Evolutionary conservation across 2,888 invertebrate species (phyloP).

Genomic region (Tridacna crocea): DNA sequence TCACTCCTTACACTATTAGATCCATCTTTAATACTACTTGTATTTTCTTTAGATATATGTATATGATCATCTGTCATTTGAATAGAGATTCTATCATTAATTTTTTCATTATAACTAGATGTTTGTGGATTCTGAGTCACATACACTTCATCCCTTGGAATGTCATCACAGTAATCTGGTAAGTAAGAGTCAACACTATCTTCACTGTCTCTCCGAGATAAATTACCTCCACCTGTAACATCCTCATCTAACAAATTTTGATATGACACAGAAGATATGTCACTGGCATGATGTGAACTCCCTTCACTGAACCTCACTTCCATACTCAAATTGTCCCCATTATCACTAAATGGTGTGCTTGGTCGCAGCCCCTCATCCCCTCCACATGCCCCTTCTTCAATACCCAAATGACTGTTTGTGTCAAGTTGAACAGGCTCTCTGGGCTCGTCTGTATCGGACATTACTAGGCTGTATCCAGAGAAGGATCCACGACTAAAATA

Average conservation of each 20-base stretch:
- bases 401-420: slow-evolving; percentile 56
- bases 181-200: slow-evolving; percentile 79
- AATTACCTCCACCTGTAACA: slow-evolving; percentile 60
- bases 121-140: slow-evolving; percentile 30
- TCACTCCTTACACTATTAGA: slow-evolving; percentile 58
- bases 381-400: slow-evolving; percentile 68
- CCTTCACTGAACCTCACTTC: slow-evolving; percentile 83
- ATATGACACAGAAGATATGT: slow-evolving; percentile 81
- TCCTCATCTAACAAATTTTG: slow-evolving; percentile 80
- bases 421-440: slow-evolving; percentile 34
- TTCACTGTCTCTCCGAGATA: slow-evolving; percentile 77
- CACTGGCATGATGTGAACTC: slow-evolving; percentile 81
- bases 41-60: slow-evolving; percentile 34
- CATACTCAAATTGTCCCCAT: slow-evolving; percentile 81
- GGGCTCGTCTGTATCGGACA: slow-evolving; percentile 64
- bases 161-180: slow-evolving; percentile 72
- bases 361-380: slow-evolving; percentile 59
- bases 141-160: slow-evolving; percentile 64
- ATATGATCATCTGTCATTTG: slow-evolving; percentile 52
- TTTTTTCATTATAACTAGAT: slow-evolving; percentile 54
- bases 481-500: slow-evolving; percentile 28
- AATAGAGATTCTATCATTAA: slow-evolving; percentile 61
- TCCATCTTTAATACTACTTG: slow-evolving; percentile 40
- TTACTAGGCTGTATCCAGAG: slow-evolving; percentile 39
- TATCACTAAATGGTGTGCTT: slow-evolving; percentile 69